Conservation (phyloP, 2,113 vertebrate genomes). For the Sinocyclocheilus rhinocerous region DNA sequence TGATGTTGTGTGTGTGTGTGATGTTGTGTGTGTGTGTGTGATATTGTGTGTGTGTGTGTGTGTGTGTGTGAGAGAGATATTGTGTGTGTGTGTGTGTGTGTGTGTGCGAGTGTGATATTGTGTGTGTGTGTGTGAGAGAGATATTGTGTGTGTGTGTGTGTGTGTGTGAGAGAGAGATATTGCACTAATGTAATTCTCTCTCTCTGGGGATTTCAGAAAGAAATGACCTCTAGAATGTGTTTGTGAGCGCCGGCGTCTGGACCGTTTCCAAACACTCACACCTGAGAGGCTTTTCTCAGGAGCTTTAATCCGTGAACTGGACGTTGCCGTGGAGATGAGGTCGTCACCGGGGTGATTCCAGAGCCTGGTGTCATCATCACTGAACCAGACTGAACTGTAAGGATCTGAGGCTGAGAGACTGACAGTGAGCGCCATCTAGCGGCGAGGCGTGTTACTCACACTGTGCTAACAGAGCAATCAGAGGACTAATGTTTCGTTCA, state of each 20-base stretch:
- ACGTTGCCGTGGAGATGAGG: neutral
- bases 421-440: neutral
- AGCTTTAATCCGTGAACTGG: neutral
- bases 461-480: neutral
- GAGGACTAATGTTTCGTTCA: neutral
- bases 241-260: constrained; percentile 55
- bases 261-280: neutral
- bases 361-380: neutral
- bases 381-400: neutral
- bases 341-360: neutral
- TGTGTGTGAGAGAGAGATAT: neutral
- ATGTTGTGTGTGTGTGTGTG: too few relatives aligned
- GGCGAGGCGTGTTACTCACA: neutral
- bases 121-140: too few relatives aligned
- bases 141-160: too few relatives aligned
- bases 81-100: too few relatives aligned
- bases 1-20: neutral
- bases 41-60: too few relatives aligned
- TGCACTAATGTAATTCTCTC: constrained; percentile 1
- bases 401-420: neutral
- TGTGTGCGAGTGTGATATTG: too few relatives aligned
- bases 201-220: constrained; percentile 77
- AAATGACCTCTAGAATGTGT: constrained; percentile 83
- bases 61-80: neutral
- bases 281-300: neutral